Evolutionary conservation across 1,140 invertebrate genomes (phyloP).

Genomic region (Choristoneura fumiferana): DNA sequence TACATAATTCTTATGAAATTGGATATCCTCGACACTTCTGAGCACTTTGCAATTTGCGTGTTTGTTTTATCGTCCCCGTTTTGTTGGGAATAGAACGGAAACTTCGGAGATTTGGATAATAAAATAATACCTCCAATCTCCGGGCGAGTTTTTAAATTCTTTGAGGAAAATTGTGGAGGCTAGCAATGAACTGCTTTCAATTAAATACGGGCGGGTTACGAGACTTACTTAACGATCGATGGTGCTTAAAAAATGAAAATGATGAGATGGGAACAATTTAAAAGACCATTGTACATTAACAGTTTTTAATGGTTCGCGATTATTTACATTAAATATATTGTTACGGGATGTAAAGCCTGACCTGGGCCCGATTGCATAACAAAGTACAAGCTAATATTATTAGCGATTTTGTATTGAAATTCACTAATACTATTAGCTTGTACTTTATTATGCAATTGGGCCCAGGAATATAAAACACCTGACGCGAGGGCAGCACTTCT

Average conservation of each 20-base stretch:
- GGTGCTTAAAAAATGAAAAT: conserved; percentile 26
- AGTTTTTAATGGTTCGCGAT: conserved; percentile 58
- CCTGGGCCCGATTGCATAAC: too few relatives aligned
- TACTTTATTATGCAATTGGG: too few relatives aligned
- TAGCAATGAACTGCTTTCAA: conserved; percentile 31
- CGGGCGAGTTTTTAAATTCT: conserved; percentile 1
- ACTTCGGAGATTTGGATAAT: conserved; percentile 1
- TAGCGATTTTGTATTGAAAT: too few relatives aligned
- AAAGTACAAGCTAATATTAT: too few relatives aligned
- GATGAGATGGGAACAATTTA: conserved; percentile 34
- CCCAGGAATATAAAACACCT: too few relatives aligned
- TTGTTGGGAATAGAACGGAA: not conserved
- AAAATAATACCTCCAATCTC: conserved; percentile 15
- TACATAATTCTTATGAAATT: conserved; percentile 24
- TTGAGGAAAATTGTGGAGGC: not conserved
- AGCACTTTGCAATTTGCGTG: conserved; percentile 16
- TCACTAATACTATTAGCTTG: too few relatives aligned
- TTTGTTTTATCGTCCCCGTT: conserved; percentile 2
- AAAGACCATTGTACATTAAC: conserved; percentile 38
- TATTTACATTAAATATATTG: too few relatives aligned
- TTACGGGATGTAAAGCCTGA: too few relatives aligned
- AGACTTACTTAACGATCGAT: conserved; percentile 31
- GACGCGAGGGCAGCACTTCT: too few relatives aligned
- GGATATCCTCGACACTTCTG: conserved; percentile 16
- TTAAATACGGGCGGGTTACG: conserved; percentile 23